These are phyloP conservation scores for Schizaphis graminum DNA, from an alignment of 2,888 invertebrate genomes.

Conservation along the genomic window DNA sequence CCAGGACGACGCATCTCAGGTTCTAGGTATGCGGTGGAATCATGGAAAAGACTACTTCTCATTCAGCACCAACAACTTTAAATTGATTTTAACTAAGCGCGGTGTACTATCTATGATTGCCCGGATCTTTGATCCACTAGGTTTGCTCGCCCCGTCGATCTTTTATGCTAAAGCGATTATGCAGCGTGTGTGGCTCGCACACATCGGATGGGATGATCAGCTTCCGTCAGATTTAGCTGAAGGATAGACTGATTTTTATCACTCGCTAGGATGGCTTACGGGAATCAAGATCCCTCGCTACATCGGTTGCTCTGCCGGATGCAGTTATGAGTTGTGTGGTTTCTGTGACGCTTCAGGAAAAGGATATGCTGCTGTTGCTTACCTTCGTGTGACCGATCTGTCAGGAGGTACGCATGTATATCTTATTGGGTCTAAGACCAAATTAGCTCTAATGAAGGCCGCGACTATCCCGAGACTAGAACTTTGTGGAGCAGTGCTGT, in stretches of 20 bases:
- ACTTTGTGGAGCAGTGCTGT: not conserved
- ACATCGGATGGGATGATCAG: constrained; percentile 60
- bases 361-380: not conserved
- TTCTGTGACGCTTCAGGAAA: not conserved
- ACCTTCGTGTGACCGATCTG: not conserved
- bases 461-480: not conserved
- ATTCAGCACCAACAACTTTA: not conserved
- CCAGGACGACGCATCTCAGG: not conserved
- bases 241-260: no score
- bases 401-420: constrained; percentile 48
- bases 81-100: constrained; percentile 10
- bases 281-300: not conserved
- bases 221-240: not conserved
- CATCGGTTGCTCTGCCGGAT: not conserved
- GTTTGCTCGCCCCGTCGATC: constrained; percentile 8
- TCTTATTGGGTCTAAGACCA: not conserved
- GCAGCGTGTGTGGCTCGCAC: constrained; percentile 55
- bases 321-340: not conserved
- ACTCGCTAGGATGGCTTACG: no score
- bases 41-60: constrained; percentile 26
- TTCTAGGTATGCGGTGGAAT: constrained; percentile 51
- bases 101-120: constrained; percentile 20
- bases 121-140: constrained; percentile 44
- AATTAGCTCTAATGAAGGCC: not conserved
- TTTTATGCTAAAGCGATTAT: not conserved